A percentile compares a stretch with the other conserved stretches of the same genome.
Evolutionary conservation across 2,797 vertebrate species (phyloP).

Genomic region (Tokudaia tokunoshimensis): DNA sequence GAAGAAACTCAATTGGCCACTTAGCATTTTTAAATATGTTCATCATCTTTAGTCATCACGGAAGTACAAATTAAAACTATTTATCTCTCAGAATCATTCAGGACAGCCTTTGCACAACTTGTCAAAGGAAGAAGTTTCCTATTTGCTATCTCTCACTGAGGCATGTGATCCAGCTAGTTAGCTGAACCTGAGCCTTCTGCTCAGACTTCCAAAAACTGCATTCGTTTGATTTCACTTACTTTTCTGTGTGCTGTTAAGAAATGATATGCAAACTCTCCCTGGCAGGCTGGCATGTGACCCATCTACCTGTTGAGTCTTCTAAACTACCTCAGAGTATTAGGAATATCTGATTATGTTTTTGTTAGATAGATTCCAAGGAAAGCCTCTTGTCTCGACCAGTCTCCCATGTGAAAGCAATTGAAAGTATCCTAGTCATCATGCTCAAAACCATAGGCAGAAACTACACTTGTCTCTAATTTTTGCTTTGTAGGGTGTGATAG

Average conservation of each 20-base stretch:
- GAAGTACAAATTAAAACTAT: neutral
- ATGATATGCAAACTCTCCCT: neutral
- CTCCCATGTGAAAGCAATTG: neutral
- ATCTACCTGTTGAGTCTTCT: neutral
- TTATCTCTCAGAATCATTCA: neutral
- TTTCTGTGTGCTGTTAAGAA: neutral
- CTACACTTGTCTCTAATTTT: neutral
- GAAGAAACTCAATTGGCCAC: neutral
- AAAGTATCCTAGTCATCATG: neutral
- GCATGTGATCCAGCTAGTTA: neutral
- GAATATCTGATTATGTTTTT: neutral
- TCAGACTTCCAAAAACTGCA: neutral
- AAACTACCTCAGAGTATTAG: neutral
- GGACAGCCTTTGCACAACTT: neutral
- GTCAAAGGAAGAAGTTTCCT: neutral
- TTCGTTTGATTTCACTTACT: neutral
- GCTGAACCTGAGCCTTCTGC: neutral
- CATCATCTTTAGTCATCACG: neutral
- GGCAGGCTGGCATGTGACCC: neutral
- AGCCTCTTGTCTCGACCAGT: neutral
- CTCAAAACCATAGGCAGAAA: neutral
- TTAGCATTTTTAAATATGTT: neutral
- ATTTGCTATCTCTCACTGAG: neutral
- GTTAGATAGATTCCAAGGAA: neutral
- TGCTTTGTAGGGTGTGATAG: neutral